Evolutionary conservation across 2,113 vertebrate genomes (phyloP), one percentile per base, ranked within the genome.

Genomic region (Pituophis catenifer): DNA sequence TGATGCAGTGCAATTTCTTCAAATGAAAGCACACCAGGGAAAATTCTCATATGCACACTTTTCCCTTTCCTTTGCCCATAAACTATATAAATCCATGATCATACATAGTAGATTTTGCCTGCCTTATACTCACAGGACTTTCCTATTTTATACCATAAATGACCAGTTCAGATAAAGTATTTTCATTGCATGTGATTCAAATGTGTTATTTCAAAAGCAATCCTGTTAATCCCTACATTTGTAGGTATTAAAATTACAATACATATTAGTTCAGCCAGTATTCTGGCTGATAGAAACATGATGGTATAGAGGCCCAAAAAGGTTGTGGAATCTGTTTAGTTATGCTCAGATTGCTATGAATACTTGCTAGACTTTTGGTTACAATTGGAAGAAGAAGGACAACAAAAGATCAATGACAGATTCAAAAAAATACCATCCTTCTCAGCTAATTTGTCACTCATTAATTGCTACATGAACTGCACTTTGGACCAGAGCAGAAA

Each of bases 391-490:
- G 15, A 52, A 89, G 23, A 23, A 15, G 50, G 15, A 55, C 8
- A 55, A 33, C 59, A 55, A 89, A 48, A 54, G 24, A 52, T 26
- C 21, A 89, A 19, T 44, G 58, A 17, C 23, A 70, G 21, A 5
- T 92, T 89, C 8, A 44, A 33, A 89, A 92, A 70, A 52, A 52
- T 26, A 89, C 65, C 65, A 55, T 33, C n/a, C 24, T 92, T 15
- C n/a, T 57, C 29, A 86, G 44, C 55, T 90, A 33, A 93, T 86
- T 90, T 85, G 33, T 93, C 92, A 90, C 70, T 59, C 19, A 93
- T 93, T 89, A 57, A 10, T n/a, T 89, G 55, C 87, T 57, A 29
- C 38, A 50, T 88, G 89, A 70, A 54, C 24, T 89, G 62, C 65
- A 58, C 89, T 89, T 88, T 89, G 52, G 52, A 89, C 53, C 5